These are phyloP conservation scores for Eupsilia transversa DNA, from an alignment of 2,888 invertebrate genomes.

Conservation along the genomic window DNA sequence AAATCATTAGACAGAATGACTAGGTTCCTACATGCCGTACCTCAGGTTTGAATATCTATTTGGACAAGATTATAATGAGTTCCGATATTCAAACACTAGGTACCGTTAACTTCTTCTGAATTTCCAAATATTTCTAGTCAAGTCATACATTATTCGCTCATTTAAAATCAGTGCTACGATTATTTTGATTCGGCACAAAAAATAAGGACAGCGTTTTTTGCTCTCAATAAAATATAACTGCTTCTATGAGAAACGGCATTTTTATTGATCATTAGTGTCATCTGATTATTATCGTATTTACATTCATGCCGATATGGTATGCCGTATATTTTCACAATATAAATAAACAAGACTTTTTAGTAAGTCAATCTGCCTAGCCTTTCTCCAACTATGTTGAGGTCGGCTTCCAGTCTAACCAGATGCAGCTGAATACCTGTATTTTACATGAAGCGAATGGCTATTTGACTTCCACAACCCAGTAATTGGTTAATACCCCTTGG, in stretches of 20 bases:
- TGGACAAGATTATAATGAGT: conserved; percentile 50
- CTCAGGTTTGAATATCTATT: conserved; percentile 15
- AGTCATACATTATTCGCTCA: conserved; percentile 44
- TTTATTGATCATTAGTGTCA: conserved; percentile 46
- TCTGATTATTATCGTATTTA: conserved; percentile 49
- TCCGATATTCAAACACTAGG: conserved; percentile 43
- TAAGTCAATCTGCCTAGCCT: too few species aligned
- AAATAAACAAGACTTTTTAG: conserved; percentile 31
- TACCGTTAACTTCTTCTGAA: conserved; percentile 51
- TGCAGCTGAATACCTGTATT: too few species aligned
- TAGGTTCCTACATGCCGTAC: conserved; percentile 2
- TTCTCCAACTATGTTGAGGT: too few species aligned
- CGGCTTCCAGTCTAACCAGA: too few species aligned
- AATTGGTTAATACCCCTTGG: too few species aligned
- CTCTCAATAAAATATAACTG: conserved; percentile 54
- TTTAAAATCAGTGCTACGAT: conserved; percentile 32
- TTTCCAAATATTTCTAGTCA: conserved; percentile 35
- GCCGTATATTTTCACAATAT: conserved; percentile 18
- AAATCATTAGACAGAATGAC: conserved; percentile 46
- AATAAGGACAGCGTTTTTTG: conserved; percentile 47
- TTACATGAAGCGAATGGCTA: too few species aligned
- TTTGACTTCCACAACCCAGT: too few species aligned
- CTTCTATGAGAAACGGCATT: conserved; percentile 45
- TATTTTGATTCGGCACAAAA: conserved; percentile 54
- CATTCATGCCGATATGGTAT: conserved; percentile 4